These are phyloP conservation scores for Stomatorhinus ivindoensis DNA, from an alignment of 2,113 vertebrate genomes.

Conservation along the genomic window DNA sequence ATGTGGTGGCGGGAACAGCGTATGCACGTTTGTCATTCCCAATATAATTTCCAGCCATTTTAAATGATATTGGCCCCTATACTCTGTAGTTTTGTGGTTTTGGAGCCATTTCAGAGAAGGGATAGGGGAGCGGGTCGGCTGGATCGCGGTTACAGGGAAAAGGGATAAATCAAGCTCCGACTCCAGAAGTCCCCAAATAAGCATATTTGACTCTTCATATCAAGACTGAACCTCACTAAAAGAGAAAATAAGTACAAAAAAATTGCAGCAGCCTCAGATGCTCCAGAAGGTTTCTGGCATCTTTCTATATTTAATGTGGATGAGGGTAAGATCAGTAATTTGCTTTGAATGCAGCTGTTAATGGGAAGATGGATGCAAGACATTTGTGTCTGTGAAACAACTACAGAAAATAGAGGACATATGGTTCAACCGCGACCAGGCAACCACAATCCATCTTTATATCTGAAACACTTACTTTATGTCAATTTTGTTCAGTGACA, in stretches of 20 bases:
- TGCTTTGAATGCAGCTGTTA: neutral
- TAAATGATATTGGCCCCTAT: conserved; percentile 40
- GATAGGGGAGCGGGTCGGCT: neutral
- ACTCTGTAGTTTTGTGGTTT: conserved; percentile 50
- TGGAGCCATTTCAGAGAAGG: conserved; percentile 23
- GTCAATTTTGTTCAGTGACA: neutral
- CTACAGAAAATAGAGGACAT: neutral
- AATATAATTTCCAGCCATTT: conserved; percentile 49
- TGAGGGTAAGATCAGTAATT: neutral
- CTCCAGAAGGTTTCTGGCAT: neutral
- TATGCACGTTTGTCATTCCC: conserved; percentile 34
- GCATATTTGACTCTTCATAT: conserved; percentile 15
- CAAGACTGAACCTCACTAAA: conserved; percentile 10
- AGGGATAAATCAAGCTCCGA: conserved; percentile 17
- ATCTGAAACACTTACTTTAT: neutral
- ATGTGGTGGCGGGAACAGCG: conserved; percentile 39
- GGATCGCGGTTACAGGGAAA: conserved; percentile 11
- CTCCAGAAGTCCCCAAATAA: conserved; percentile 9
- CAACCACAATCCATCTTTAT: neutral
- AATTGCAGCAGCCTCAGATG: neutral
- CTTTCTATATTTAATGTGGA: neutral
- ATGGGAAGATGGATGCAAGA: neutral
- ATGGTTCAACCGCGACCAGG: neutral
- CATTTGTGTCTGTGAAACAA: neutral
- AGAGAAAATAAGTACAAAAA: neutral